Evolutionary conservation across 2,113 vertebrate genomes (phyloP).

Genomic region (Prinia subflava): DNA sequence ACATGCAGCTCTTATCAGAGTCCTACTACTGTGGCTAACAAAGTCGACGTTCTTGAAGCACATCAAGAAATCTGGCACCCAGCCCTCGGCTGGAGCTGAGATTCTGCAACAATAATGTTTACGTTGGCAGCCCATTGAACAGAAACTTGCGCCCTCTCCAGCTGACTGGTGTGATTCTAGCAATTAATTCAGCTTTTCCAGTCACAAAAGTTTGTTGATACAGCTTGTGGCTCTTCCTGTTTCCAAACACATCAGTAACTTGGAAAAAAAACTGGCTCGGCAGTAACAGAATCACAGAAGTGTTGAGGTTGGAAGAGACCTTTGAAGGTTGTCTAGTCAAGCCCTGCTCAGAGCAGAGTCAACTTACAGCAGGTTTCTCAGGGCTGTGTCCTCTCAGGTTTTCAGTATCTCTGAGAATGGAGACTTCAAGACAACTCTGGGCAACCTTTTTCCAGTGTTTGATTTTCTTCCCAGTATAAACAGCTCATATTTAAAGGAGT

Average conservation of each 20-base stretch:
- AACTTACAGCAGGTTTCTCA: neutral
- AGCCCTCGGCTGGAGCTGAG: neutral
- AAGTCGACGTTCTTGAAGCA: neutral
- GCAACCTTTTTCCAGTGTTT: neutral
- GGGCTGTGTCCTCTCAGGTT: neutral
- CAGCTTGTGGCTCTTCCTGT: constrained; percentile 49
- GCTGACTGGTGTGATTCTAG: constrained; percentile 32
- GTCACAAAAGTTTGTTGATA: constrained; percentile 30
- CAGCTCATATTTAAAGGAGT: neutral
- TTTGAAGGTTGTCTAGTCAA: neutral
- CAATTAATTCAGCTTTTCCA: constrained; percentile 47
- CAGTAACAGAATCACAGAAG: neutral
- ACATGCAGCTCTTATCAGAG: neutral
- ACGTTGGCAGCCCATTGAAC: neutral
- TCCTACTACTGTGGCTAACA: neutral
- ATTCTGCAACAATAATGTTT: constrained; percentile 31
- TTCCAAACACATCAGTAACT: neutral
- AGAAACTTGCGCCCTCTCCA: neutral
- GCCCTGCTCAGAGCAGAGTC: neutral
- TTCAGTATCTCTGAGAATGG: neutral
- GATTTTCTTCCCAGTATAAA: neutral
- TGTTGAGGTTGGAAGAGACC: neutral
- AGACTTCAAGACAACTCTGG: neutral
- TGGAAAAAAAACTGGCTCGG: neutral
- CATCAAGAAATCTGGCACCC: neutral